Percentiles rank a stretch among this genome's conserved stretches.
phyloP scores from a whole-genome alignment of 1,140 invertebrate species.

The Homalodisca vitripennis region DNA sequence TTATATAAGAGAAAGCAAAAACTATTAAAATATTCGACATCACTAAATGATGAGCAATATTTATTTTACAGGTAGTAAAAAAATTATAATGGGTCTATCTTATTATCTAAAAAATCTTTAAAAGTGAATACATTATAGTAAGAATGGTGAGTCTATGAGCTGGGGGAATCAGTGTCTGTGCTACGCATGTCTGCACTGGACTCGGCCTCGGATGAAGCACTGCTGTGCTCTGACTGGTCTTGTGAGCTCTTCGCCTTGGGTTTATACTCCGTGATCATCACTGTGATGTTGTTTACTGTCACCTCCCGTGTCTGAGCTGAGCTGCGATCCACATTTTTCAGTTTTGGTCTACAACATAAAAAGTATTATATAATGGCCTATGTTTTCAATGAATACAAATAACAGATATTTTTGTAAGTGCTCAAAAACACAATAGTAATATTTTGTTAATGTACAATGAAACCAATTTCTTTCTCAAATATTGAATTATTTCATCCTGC shows the following conservation, averaged over 20 bases:
- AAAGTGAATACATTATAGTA: too few relatives aligned
- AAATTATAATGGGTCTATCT: too few relatives aligned
- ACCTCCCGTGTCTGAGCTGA: slow-evolving; percentile 88
- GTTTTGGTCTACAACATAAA: slow-evolving; percentile 56
- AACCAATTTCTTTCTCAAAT: too few relatives aligned
- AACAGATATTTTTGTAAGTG: not conserved
- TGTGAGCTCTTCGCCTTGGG: slow-evolving; percentile 61
- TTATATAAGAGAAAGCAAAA: too few relatives aligned
- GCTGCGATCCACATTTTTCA: slow-evolving; percentile 88
- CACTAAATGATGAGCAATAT: too few relatives aligned
- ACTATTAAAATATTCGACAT: too few relatives aligned
- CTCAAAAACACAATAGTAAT: not conserved
- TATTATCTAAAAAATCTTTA: too few relatives aligned
- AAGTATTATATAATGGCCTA: not conserved
- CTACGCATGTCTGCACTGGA: slow-evolving; percentile 61
- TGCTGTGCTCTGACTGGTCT: slow-evolving; percentile 41
- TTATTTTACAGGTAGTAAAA: too few relatives aligned
- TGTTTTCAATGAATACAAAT: not conserved
- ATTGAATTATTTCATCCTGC: too few relatives aligned
- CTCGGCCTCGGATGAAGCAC: slow-evolving; percentile 60
- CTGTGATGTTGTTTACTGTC: slow-evolving; percentile 94
- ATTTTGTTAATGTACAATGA: too few relatives aligned
- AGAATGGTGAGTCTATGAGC: slow-evolving; percentile 30
- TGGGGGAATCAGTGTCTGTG: slow-evolving; percentile 51
- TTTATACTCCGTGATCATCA: slow-evolving; percentile 95